Evolutionary conservation across 1,140 invertebrate species (phyloP).

Genomic region (Listronotus bonariensis): DNA sequence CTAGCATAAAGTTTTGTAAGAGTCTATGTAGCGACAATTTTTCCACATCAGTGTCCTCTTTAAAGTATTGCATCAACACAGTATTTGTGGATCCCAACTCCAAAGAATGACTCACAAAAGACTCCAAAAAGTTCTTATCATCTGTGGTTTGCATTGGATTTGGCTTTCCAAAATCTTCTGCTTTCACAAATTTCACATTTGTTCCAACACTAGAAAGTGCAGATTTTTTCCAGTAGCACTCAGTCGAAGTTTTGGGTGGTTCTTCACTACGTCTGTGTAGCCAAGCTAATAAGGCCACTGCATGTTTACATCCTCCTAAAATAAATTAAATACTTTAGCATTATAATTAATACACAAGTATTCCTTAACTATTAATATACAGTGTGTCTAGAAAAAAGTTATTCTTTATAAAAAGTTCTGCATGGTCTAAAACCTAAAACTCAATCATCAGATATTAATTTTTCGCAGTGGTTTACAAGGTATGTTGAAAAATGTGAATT

Average conservation of each 20-base stretch:
- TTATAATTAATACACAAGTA: background rate
- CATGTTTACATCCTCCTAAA: constrained; percentile 24
- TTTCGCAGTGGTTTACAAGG: no score
- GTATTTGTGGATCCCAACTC: background rate
- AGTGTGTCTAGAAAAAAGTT: no score
- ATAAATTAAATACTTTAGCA: constrained; percentile 37
- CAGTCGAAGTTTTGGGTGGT: constrained; percentile 37
- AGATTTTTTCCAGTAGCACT: constrained; percentile 50
- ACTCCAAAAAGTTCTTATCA: no score
- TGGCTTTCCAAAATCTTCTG: constrained; percentile 22
- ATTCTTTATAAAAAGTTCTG: no score
- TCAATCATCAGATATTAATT: no score
- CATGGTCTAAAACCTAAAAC: no score
- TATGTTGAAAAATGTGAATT: no score
- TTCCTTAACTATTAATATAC: constrained; percentile 3
- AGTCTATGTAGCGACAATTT: no score
- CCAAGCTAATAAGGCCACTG: no score
- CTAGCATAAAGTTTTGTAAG: no score
- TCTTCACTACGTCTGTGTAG: no score
- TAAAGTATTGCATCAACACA: background rate
- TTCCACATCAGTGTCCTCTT: background rate
- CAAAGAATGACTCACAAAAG: background rate
- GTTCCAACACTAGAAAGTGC: constrained; percentile 29
- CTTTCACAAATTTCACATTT: constrained; percentile 37
- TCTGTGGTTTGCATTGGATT: no score